These are phyloP conservation scores for Lepidocolaptes lacrymiger DNA, from an alignment of 2,797 vertebrate genomes.

Conservation along the genomic window DNA sequence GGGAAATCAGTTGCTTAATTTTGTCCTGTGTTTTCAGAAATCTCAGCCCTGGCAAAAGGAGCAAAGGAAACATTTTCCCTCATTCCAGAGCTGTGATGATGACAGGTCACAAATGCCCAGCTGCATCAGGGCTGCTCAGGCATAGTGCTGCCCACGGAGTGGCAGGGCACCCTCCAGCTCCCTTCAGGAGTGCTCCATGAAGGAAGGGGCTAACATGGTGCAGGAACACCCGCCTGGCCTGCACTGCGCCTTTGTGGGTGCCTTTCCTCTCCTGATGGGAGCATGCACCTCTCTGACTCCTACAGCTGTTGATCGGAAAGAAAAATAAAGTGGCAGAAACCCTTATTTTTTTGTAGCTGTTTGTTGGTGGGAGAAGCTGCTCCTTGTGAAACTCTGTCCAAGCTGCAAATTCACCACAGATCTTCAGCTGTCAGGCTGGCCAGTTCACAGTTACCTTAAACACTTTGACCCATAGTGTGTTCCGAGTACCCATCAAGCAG, in stretches of 20 bases:
- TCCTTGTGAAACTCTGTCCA: background rate
- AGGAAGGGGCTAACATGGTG: background rate
- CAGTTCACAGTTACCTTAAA: conserved; percentile 24
- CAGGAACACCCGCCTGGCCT: background rate
- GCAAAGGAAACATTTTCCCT: background rate
- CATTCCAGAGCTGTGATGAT: background rate
- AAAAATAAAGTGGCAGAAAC: background rate
- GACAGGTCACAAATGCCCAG: background rate
- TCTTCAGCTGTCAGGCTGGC: background rate
- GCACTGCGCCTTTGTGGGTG: background rate
- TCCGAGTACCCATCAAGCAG: background rate
- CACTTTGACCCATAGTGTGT: background rate
- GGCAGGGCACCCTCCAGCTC: background rate
- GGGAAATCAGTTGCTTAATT: background rate
- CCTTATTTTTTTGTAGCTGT: background rate
- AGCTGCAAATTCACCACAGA: background rate
- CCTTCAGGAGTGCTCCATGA: rapidly evolving
- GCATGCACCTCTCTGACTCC: background rate
- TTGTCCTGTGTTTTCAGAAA: background rate
- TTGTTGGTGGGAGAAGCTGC: background rate
- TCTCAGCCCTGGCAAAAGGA: background rate
- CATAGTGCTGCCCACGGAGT: rapidly evolving
- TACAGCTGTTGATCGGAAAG: background rate
- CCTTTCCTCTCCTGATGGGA: background rate
- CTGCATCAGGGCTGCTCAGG: background rate